A percentile compares a stretch with the other conserved stretches of the same genome.
These are phyloP conservation scores for Cenopis cana DNA, from an alignment of 2,888 invertebrate species.

Conservation along the genomic window DNA sequence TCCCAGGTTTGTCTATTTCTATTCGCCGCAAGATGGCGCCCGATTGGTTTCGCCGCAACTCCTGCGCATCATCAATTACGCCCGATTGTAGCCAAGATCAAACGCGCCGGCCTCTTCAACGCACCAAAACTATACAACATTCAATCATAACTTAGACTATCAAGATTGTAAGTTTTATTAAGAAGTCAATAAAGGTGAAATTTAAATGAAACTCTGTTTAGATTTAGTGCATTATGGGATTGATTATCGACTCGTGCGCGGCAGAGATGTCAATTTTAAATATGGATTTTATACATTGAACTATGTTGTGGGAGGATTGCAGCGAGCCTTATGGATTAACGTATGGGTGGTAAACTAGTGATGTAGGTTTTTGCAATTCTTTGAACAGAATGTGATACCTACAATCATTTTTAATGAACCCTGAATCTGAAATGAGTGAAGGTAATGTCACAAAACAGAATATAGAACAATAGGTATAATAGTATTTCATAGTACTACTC, in stretches of 20 bases:
- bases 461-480: no score
- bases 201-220: not conserved
- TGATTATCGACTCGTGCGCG: constrained; percentile 60
- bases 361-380: constrained; percentile 12
- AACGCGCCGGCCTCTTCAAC: constrained; percentile 63
- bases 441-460: no score
- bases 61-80: constrained; percentile 77
- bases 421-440: no score
- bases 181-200: not conserved
- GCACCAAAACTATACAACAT: not conserved
- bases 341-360: constrained; percentile 29
- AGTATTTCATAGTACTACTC: no score
- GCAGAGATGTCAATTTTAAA: constrained; percentile 72
- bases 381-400: not conserved
- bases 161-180: not conserved
- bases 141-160: not conserved
- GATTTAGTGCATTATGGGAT: not conserved
- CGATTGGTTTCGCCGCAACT: constrained; percentile 59
- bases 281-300: constrained; percentile 48
- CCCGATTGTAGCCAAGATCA: constrained; percentile 82
- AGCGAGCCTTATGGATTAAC: constrained; percentile 21
- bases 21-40: constrained; percentile 48
- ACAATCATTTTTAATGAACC: no score
- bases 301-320: constrained; percentile 53
- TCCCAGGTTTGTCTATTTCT: constrained; percentile 28